Evolutionary conservation across 92 coral and sea anemone genomes (phyloP), one percentile per base, ranked within the genome.

Genomic region (Hydrozoanthus gracilis): DNA sequence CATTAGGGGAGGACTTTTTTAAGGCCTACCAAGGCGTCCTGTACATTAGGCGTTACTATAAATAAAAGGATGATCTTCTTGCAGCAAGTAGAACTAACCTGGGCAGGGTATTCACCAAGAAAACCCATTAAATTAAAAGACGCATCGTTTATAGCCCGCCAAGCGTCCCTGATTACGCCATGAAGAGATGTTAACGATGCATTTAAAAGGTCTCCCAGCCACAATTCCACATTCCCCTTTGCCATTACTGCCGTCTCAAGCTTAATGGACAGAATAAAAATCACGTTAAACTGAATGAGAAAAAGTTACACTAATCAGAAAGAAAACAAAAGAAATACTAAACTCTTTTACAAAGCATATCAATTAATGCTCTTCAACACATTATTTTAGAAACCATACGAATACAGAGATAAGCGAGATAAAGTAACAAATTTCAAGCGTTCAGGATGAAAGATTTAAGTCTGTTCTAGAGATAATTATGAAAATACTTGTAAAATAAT

Each of bases 161-260:
- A 94, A 10, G 98, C 98, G 56, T 94, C 98, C 46, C 94, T 94
- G 87, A 92, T 94, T 15, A 94, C 98, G 64, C 88, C 94, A 77
- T 94, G 98, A 50, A 94, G 91, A 7, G 98, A 94, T 13, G 87
- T 15, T 94, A 94, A 82, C 4, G 98, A 86, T 86, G 91, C 93
- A 79, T 92, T 92, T 51, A 94, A 83, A 56, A 94, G 90, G 13
- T 94, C 98, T 44, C 98, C 98, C 15, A 94, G 83, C 98, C 98
- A 94, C 83, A 94, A 3, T 47, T 94, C 98, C 69, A 94, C 98
- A 64, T 94, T 94, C 7, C 98, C 98, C 85, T 94, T 94, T 14
- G 98, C 98, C 91, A 92, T 92, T 67, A 94, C 98, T 4, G 94
- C 80, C 27, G 78, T 87, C 77, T 94, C 98, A 50, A 94, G 92